Percentiles rank a stretch among this genome's conserved stretches.
Conservation (phyloP, 2,888 invertebrate genomes). For the Erebia epiphron region DNA sequence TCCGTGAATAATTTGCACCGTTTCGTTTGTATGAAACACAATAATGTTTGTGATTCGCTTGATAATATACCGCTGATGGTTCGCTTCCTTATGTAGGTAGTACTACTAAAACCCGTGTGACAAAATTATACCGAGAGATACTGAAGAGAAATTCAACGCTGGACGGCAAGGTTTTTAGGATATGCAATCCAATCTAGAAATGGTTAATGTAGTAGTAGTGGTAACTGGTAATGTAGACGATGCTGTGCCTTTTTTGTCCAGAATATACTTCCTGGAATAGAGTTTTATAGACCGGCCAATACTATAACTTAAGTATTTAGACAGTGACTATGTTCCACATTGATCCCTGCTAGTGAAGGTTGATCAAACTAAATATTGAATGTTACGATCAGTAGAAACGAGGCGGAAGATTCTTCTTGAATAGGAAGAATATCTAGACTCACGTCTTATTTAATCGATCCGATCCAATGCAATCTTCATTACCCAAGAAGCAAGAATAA, state of each 20-base stretch:
- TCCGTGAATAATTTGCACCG: conserved; percentile 17
- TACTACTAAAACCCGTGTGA: not conserved
- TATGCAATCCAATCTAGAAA: not conserved
- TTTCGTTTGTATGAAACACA: not conserved
- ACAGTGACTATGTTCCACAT: not conserved
- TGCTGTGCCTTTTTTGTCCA: too few species aligned
- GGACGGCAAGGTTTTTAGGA: too few species aligned
- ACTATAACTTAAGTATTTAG: not conserved
- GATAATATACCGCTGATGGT: not conserved
- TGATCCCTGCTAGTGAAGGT: not conserved
- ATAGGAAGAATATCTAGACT: not conserved
- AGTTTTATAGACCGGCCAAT: not conserved
- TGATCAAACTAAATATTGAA: not conserved
- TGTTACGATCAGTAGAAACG: not conserved
- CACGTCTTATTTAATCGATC: conserved; percentile 1
- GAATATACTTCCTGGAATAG: too few species aligned
- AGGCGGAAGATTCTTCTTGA: not conserved
- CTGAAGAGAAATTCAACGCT: too few species aligned
- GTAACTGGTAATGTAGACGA: too few species aligned
- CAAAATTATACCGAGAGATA: not conserved
- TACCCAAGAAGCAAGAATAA: not conserved
- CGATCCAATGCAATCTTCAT: conserved; percentile 3
- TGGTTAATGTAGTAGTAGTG: too few species aligned
- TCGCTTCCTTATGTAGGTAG: not conserved
- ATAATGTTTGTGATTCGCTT: conserved; percentile 14